These are phyloP conservation scores for Chloroceryle inda DNA, from an alignment of 2,797 vertebrate genomes.

Conservation along the genomic window DNA sequence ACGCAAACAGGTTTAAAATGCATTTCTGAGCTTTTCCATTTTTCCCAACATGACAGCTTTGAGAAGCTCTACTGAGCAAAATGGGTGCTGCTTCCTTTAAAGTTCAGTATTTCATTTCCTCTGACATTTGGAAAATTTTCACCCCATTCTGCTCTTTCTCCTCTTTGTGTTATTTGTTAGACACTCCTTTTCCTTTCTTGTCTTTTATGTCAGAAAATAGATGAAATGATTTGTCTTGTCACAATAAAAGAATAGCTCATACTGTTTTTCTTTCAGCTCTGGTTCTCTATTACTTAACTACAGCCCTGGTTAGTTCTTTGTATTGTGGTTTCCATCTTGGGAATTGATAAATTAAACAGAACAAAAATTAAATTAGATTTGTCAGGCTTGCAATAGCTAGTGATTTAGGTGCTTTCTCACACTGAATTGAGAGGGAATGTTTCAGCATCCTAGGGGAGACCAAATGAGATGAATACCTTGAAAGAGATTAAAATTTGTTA, in stretches of 20 bases:
- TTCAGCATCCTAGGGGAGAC: constrained; percentile 8
- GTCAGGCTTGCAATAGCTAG: constrained; percentile 27
- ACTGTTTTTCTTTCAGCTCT: constrained; percentile 17
- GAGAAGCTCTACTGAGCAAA: neutral
- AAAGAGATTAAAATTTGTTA: constrained; percentile 47
- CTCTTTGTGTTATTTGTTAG: constrained; percentile 32
- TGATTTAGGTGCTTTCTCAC: constrained; percentile 48
- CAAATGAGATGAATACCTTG: constrained; percentile 38
- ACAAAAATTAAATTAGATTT: constrained; percentile 61
- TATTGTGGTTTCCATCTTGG: constrained; percentile 24
- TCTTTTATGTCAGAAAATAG: constrained; percentile 50
- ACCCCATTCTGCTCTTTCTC: constrained; percentile 19
- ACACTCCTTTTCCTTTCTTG: neutral
- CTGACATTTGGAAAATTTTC: constrained; percentile 48
- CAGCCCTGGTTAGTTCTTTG: constrained; percentile 8
- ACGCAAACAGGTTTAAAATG: constrained; percentile 31
- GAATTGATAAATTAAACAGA: constrained; percentile 66
- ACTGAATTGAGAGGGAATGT: constrained; percentile 39
- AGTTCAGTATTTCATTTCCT: constrained; percentile 46
- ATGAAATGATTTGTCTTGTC: constrained; percentile 52
- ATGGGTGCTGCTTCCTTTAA: constrained; percentile 1
- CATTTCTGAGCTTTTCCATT: constrained; percentile 26
- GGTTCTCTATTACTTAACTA: constrained; percentile 39
- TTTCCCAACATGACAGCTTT: constrained; percentile 31
- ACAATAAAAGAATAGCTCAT: constrained; percentile 27